Conservation (phyloP, 2,888 invertebrate genomes). For the Lissocephala sabroskyi region DNA sequence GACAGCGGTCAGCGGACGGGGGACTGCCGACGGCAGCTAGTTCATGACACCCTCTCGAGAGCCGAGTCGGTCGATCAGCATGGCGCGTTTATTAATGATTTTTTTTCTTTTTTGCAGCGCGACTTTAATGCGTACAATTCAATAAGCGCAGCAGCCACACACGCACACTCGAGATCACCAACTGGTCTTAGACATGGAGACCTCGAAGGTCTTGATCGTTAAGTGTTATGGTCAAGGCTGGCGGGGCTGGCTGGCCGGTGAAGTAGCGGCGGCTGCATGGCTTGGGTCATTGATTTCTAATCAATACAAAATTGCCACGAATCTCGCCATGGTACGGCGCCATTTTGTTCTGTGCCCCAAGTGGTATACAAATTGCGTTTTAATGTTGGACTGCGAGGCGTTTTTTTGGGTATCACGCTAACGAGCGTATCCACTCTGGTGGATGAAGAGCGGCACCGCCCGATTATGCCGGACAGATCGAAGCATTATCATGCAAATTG, state of each 20-base stretch:
- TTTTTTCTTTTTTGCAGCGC: too few relatives aligned
- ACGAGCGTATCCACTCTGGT: too few relatives aligned
- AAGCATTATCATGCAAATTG: constrained; percentile 52
- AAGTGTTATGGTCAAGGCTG: constrained; percentile 63
- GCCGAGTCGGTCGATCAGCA: background rate
- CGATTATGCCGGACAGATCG: constrained; percentile 35
- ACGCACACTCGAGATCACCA: constrained; percentile 39
- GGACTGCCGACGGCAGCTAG: background rate
- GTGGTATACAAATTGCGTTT: constrained; percentile 57
- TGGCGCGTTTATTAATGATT: constrained; percentile 30
- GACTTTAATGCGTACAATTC: constrained; percentile 50
- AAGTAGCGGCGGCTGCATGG: background rate
- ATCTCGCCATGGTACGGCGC: background rate
- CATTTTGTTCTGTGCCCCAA: constrained; percentile 18
- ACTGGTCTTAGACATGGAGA: constrained; percentile 44
- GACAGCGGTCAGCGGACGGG: background rate
- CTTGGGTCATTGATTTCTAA: constrained; percentile 45
- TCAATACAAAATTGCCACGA: too few relatives aligned
- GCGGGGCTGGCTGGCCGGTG: constrained; percentile 23
- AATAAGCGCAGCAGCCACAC: constrained; percentile 28
- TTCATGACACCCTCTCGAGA: constrained; percentile 32
- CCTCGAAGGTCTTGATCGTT: constrained; percentile 42
- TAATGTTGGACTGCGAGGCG: constrained; percentile 41
- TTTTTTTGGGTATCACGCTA: constrained; percentile 25
- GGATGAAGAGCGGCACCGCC: too few relatives aligned